Evolutionary conservation across 2,113 vertebrate species (phyloP).

Genomic region (Barnardius zonarius): DNA sequence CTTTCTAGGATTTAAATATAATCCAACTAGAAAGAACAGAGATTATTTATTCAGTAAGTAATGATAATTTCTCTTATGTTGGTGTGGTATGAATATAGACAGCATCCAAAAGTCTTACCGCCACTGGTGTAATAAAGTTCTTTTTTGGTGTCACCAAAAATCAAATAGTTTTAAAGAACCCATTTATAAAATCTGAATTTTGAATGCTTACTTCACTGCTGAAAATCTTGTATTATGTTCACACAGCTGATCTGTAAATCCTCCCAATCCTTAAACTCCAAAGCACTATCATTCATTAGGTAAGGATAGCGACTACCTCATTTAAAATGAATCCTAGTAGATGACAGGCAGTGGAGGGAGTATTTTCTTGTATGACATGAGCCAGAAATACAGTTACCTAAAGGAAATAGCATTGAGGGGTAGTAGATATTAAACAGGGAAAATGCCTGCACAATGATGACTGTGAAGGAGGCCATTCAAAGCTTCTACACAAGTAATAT

Average conservation of each 20-base stretch:
- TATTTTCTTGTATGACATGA: neutral
- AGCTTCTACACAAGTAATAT: neutral
- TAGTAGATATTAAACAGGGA: neutral
- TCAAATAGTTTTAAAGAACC: conserved; percentile 31
- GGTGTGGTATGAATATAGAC: neutral
- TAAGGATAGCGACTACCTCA: neutral
- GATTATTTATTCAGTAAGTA: conserved; percentile 8
- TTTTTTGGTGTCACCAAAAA: conserved; percentile 19
- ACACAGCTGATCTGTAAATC: conserved; percentile 35
- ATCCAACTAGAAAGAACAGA: conserved; percentile 22
- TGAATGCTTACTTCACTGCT: conserved; percentile 20
- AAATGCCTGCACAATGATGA: neutral
- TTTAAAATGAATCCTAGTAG: conserved; percentile 8
- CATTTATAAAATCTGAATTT: conserved; percentile 56
- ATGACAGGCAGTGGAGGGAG: neutral
- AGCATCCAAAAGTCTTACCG: neutral
- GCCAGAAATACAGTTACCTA: conserved; percentile 2
- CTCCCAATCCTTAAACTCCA: conserved; percentile 9
- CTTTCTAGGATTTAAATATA: conserved; percentile 23
- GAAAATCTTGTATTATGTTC: conserved; percentile 23
- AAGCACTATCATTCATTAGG: neutral
- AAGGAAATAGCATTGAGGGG: neutral
- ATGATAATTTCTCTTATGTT: conserved; percentile 10
- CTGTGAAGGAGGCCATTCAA: conserved; percentile 8
- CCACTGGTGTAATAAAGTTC: neutral